Conservation (phyloP, 2,113 vertebrate species). For the Saccopteryx bilineata region DNA sequence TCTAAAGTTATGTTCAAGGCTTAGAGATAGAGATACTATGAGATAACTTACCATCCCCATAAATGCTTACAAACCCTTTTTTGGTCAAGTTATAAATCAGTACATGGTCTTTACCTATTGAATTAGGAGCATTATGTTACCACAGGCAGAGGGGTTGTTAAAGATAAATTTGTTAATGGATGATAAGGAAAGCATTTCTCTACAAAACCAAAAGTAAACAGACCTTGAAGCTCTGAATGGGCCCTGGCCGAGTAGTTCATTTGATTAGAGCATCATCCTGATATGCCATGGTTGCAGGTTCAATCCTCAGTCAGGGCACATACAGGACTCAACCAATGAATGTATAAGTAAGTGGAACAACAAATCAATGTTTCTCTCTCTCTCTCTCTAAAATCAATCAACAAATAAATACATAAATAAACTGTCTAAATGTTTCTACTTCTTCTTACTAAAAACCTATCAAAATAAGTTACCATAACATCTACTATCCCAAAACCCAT, state of each 20-base stretch:
- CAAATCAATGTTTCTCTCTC: no score
- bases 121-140: conserved; percentile 50
- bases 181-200: conserved; percentile 9
- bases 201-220: conserved; percentile 39
- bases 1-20: background rate
- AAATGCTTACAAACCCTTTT: conserved; percentile 25
- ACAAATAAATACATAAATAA: background rate
- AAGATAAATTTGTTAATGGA: conserved; percentile 34
- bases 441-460: conserved; percentile 33
- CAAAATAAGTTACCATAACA: conserved; percentile 7
- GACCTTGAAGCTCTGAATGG: background rate
- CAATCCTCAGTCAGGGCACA: no score
- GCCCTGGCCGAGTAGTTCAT: no score
- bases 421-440: conserved; percentile 20
- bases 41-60: background rate
- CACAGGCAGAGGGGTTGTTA: background rate
- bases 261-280: no score
- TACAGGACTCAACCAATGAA: no score
- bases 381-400: no score
- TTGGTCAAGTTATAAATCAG: conserved; percentile 34
- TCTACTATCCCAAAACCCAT: conserved; percentile 14
- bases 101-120: conserved; percentile 1
- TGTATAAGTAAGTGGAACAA: no score
- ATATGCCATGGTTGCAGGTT: no score
- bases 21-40: conserved; percentile 1